Evolutionary conservation across 2,797 vertebrate genomes (phyloP), one percentile per base, ranked within the genome.

Genomic region (Salmo trutta): DNA sequence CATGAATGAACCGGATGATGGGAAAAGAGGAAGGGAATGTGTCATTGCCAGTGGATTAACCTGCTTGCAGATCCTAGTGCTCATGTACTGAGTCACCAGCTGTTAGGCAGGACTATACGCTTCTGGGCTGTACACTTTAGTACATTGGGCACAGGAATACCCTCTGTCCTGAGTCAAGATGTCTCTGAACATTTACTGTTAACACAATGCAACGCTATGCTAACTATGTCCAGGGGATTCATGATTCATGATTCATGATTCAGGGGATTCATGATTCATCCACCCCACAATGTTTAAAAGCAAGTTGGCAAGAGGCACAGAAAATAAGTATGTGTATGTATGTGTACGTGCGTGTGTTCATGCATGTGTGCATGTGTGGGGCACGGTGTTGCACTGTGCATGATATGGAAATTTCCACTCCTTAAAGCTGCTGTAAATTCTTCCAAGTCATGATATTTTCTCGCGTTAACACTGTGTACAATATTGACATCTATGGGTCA

Each of bases 321-420:
- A 24, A 7, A 12, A 27, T 24, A 64, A 24, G 21, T 33, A 21
- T 19, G 71, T 76, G 71, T 51, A 19, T 21, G 21, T 64, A 72
- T 67, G 72, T 31, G 71, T 76, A 68, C 36, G 19, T 27, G 27
- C 27, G 2, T 67, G 64, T 66, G 14, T 66, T n/a, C 15, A 16
- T 31, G 15, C 27, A 62, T 31, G 62, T 16, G 16, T 53, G 15
- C 65, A 65, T 79, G 73, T 71, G 64, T 70, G 21, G 47, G 66
- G 41, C 21, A 7, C 19, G 27, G 17, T 41, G 68, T 15, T 27
- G 69, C 14, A 69, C n/a, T 65, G 1, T 75, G 67, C 36, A 27
- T 59, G 17, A 24, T 3, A 10, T n/a, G 21, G 19, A 14, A 10
- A 24, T 62, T 62, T 62, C 59, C n/a, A 62, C 21, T 62, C 19